Evolutionary conservation across 2,888 invertebrate genomes (phyloP).

Genomic region (Mayetiola destructor): DNA sequence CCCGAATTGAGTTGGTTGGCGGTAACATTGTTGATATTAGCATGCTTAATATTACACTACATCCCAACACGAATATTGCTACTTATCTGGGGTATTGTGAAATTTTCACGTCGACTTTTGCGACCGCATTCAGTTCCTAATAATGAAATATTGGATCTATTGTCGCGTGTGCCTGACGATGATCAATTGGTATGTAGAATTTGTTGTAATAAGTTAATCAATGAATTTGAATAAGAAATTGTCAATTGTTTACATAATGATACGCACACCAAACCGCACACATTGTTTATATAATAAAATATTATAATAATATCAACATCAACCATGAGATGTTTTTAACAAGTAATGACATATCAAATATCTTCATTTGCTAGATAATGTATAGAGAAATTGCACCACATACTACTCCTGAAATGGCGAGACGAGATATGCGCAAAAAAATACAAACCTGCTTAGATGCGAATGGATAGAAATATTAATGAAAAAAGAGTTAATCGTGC

Average conservation of each 20-base stretch:
- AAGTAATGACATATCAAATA: no score
- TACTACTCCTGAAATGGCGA: slow-evolving; percentile 26
- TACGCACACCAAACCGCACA: no score
- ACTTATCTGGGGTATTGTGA: slow-evolving; percentile 89
- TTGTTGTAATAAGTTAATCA: background rate
- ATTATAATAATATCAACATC: no score
- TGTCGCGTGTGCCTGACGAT: slow-evolving; percentile 89
- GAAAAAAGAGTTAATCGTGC: no score
- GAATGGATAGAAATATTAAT: no score
- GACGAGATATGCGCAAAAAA: slow-evolving; percentile 32
- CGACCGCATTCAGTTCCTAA: slow-evolving; percentile 91
- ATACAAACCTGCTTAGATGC: slow-evolving; percentile 32
- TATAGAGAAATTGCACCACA: slow-evolving; percentile 31
- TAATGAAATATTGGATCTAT: slow-evolving; percentile 88
- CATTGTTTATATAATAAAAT: no score
- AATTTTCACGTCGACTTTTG: slow-evolving; percentile 84
- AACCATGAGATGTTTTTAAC: no score
- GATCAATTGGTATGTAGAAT: slow-evolving; percentile 63
- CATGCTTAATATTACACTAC: slow-evolving; percentile 66
- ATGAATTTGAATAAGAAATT: background rate
- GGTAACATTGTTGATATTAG: slow-evolving; percentile 58
- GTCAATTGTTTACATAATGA: no score
- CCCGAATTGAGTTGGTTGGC: slow-evolving; percentile 92
- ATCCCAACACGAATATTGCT: slow-evolving; percentile 80
- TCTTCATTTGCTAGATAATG: no score